A percentile compares a stretch with the other conserved stretches of the same genome.
These are phyloP conservation scores for Glossophaga mutica DNA, from an alignment of 2,797 vertebrate species.

Conservation along the genomic window DNA sequence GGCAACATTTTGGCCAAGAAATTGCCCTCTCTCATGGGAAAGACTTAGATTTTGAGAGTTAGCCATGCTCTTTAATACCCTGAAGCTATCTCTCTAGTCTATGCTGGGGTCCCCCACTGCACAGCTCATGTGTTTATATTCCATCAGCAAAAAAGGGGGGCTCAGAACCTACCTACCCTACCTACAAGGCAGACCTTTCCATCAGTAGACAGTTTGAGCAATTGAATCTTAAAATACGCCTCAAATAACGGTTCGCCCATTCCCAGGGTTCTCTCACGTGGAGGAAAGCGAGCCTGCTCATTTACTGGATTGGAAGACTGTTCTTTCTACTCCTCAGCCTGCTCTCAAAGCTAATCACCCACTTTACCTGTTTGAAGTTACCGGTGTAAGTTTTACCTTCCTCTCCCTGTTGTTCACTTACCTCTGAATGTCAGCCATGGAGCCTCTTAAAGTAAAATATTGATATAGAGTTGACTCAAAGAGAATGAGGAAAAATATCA, in stretches of 20 bases:
- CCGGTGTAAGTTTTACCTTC: background rate
- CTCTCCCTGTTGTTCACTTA: background rate
- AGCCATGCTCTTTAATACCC: background rate
- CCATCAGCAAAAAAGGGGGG: background rate
- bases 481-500: background rate
- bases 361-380: background rate
- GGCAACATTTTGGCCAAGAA: background rate
- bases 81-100: background rate
- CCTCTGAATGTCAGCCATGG: background rate
- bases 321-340: background rate
- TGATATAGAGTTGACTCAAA: background rate
- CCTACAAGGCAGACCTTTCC: background rate
- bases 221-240: background rate
- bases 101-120: background rate
- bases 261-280: background rate
- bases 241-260: background rate
- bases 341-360: background rate
- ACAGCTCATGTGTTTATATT: background rate
- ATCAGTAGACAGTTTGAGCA: background rate
- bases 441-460: constrained; percentile 35
- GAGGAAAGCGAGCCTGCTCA: background rate
- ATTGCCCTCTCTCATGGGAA: background rate
- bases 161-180: background rate
- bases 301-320: background rate
- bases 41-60: background rate